Evolutionary conservation across 2,888 invertebrate genomes (phyloP), one percentile per base, ranked within the genome.

Genomic region (Agapetus fuscipes): DNA sequence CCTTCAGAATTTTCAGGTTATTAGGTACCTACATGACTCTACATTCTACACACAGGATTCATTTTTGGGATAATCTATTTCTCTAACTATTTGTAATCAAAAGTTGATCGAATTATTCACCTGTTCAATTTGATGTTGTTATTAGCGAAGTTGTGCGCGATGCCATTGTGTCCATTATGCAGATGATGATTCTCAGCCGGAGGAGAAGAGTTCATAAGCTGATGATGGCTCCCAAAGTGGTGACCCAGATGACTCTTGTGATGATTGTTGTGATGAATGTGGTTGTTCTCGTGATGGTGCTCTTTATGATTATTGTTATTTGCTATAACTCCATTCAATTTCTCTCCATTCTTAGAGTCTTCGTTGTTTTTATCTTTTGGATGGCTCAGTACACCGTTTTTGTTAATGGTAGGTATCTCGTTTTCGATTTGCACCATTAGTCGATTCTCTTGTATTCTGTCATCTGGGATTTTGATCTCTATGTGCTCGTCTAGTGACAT

Each of bases 401-500:
- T 16, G n/a, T 3, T 12, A 30, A 15, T 27, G 14, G 9, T 30
- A 30, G 10, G 13, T 7, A 33, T 25, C 9, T 42, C 42, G 15
- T 30, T 40, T 30, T 42, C 40, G 16, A 32, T 27, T 20, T 48
- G 43, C 12, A 44, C 31, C 63, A 71, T 64, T 2, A 66, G 54
- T 15, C 70, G 55, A 54, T 70, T 70, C 44, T 70, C 70, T 43
- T 64, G 54, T n/a, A 55, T 68, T 49, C 69, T 58, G 1, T 68
- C 53, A 51, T 62, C 73, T 49, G 55, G 81, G 64, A 62, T 71
- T 48, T 71, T 71, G 51, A 75, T 75, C 51, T 74, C 73, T 24
- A 76, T 74, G 52, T 76, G 76, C 42, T 74, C 72, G 50, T 71
- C 72, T 40, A 67, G 54, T 1, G 76, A 77, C 53, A 76, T 71